Evolutionary conservation across 1,140 invertebrate species (phyloP).

Genomic region (Hyposmocoma kahamanoa): DNA sequence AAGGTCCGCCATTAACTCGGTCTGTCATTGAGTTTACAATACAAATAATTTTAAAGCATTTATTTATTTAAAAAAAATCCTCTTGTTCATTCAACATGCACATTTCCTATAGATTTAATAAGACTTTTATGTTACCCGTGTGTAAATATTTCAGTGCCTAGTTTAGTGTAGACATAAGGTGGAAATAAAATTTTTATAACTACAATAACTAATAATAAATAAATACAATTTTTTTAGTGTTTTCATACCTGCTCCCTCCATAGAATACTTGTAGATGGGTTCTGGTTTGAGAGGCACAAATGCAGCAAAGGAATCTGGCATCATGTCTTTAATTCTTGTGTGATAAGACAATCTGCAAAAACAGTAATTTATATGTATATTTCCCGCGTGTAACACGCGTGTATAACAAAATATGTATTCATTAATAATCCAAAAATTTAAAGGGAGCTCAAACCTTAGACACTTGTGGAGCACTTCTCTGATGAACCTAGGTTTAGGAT

Average conservation of each 20-base stretch:
- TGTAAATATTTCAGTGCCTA: conserved; percentile 57
- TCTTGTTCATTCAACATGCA: background rate
- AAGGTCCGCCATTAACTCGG: too few relatives aligned
- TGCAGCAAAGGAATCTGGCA: conserved; percentile 89
- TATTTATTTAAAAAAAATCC: conserved; percentile 17
- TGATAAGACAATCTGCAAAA: conserved; percentile 92
- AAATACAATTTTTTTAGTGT: conserved; percentile 14
- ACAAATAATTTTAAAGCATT: conserved; percentile 44
- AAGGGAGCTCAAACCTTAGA: too few relatives aligned
- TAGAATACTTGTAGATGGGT: conserved; percentile 88
- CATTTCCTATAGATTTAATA: background rate
- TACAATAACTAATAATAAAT: conserved; percentile 26
- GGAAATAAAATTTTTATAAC: conserved; percentile 32
- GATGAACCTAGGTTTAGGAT: conserved; percentile 97
- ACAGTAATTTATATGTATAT: too few relatives aligned
- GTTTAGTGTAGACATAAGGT: conserved; percentile 47
- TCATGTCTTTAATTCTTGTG: conserved; percentile 92
- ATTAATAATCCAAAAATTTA: too few relatives aligned
- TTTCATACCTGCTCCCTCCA: conserved; percentile 84
- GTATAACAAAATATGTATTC: too few relatives aligned
- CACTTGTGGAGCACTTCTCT: conserved; percentile 93
- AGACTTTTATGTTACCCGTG: conserved; percentile 25
- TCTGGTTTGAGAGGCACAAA: conserved; percentile 87
- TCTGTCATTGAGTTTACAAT: too few relatives aligned
- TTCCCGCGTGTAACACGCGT: too few relatives aligned